A percentile compares a stretch with the other conserved stretches of the same genome.
These are phyloP conservation scores for Rhadinocentrus ornatus DNA, from an alignment of 2,797 vertebrate species.

Conservation along the genomic window DNA sequence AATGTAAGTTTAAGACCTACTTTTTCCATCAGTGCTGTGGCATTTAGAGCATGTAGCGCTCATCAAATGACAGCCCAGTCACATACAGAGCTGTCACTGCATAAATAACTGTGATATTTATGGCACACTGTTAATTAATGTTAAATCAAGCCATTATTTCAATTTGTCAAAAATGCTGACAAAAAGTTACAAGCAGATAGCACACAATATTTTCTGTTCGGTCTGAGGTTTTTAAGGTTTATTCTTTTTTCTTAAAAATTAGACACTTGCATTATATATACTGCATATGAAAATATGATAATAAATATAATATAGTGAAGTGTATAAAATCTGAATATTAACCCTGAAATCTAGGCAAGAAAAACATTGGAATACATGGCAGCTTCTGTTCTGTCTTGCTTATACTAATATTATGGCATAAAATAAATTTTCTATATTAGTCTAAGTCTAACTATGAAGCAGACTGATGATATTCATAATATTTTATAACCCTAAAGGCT, in stretches of 20 bases:
- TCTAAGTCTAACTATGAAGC: not conserved
- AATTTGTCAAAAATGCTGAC: constrained; percentile 1
- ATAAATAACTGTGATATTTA: not conserved
- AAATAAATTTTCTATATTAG: not conserved
- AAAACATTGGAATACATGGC: not conserved
- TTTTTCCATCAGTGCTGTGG: constrained; percentile 55
- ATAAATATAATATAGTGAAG: too few species aligned
- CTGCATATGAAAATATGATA: too few species aligned
- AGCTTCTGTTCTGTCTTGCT: not conserved
- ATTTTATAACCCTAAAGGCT: not conserved
- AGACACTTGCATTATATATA: too few species aligned
- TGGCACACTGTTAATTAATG: not conserved
- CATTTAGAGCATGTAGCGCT: not conserved
- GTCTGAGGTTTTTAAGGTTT: not conserved
- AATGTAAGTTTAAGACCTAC: constrained; percentile 72
- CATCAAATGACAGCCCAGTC: not conserved
- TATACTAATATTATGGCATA: too few species aligned
- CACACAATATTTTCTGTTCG: not conserved
- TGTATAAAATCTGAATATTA: too few species aligned
- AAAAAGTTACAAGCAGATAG: not conserved
- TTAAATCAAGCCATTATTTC: not conserved
- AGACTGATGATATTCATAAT: constrained; percentile 3
- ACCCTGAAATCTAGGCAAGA: not conserved
- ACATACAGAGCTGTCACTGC: constrained; percentile 2
- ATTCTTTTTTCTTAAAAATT: too few species aligned